These are phyloP conservation scores for Scaptomyza montana DNA, from an alignment of 1,140 invertebrate species.

Conservation along the genomic window DNA sequence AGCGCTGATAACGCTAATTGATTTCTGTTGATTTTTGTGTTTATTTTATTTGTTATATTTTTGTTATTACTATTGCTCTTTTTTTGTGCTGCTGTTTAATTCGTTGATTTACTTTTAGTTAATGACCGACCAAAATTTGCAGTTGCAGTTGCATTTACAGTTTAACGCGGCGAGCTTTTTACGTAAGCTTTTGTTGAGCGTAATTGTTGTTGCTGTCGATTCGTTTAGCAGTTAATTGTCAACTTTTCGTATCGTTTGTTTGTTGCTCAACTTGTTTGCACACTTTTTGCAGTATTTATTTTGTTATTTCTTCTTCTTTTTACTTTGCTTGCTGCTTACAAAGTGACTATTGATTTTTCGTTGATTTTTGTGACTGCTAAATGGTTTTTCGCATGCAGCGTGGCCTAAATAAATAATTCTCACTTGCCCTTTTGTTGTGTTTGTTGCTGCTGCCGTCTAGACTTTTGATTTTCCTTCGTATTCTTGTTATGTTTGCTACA, in stretches of 20 bases:
- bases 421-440: conserved; percentile 20
- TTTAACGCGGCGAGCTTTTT: conserved; percentile 44
- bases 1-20: conserved; percentile 24
- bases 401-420: conserved; percentile 46
- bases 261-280: conserved; percentile 68
- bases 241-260: conserved; percentile 50
- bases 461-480: conserved; percentile 1
- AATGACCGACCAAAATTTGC: conserved; percentile 16
- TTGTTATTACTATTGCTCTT: neutral
- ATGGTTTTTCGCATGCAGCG: conserved; percentile 48
- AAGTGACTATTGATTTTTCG: conserved; percentile 70
- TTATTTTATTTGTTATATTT: neutral
- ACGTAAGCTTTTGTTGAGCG: conserved; percentile 57
- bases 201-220: conserved; percentile 27
- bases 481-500: conserved; percentile 33
- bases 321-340: conserved; percentile 32
- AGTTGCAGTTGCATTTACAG: conserved; percentile 22
- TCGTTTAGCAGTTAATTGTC: conserved; percentile 65
- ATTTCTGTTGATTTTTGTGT: conserved; percentile 11
- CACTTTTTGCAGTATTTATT: conserved; percentile 38
- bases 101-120: conserved; percentile 11
- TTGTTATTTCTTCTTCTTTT: conserved; percentile 14
- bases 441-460: conserved; percentile 22
- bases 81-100: conserved; percentile 3
- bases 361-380: conserved; percentile 55